Evolutionary conservation across 2,797 vertebrate species (phyloP).

Genomic region (Leptatherina wallacei): DNA sequence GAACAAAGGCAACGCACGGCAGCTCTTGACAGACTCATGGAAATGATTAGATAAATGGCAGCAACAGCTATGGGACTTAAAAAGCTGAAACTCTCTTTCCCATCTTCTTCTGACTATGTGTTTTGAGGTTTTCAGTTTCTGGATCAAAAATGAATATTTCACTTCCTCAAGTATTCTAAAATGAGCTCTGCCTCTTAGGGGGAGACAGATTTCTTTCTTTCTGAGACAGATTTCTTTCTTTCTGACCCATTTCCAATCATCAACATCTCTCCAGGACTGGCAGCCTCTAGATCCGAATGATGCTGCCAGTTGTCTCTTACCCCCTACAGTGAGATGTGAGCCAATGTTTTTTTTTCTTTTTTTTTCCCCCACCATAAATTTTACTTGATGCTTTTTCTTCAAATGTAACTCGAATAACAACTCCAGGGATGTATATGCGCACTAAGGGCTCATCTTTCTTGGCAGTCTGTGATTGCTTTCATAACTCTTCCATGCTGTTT

Average conservation of each 20-base stretch:
- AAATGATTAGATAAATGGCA: constrained; percentile 52
- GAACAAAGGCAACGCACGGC: constrained; percentile 62
- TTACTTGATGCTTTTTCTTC: constrained; percentile 26
- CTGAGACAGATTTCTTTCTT: constrained; percentile 45
- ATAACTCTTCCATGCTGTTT: constrained; percentile 53
- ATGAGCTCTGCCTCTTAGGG: constrained; percentile 57
- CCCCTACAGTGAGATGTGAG: constrained; percentile 39
- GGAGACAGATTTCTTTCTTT: no score
- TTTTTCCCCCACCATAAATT: constrained; percentile 8
- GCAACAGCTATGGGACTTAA: constrained; percentile 34
- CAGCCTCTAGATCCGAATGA: constrained; percentile 57
- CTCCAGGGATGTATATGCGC: constrained; percentile 25
- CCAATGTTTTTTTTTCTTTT: constrained; percentile 29
- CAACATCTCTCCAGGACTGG: constrained; percentile 56
- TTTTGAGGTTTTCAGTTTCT: constrained; percentile 60
- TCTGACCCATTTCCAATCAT: constrained; percentile 72
- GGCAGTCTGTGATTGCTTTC: constrained; percentile 57
- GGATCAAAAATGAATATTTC: constrained; percentile 67
- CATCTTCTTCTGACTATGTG: constrained; percentile 38
- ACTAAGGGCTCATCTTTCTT: constrained; percentile 47
- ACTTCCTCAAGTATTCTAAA: constrained; percentile 65
- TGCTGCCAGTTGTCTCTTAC: constrained; percentile 55
- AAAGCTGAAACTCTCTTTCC: constrained; percentile 35
- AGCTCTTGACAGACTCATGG: constrained; percentile 50
- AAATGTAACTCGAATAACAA: constrained; percentile 50